phyloP scores from a whole-genome alignment of 2,113 vertebrate species.

The Leptobrachium leishanense region DNA sequence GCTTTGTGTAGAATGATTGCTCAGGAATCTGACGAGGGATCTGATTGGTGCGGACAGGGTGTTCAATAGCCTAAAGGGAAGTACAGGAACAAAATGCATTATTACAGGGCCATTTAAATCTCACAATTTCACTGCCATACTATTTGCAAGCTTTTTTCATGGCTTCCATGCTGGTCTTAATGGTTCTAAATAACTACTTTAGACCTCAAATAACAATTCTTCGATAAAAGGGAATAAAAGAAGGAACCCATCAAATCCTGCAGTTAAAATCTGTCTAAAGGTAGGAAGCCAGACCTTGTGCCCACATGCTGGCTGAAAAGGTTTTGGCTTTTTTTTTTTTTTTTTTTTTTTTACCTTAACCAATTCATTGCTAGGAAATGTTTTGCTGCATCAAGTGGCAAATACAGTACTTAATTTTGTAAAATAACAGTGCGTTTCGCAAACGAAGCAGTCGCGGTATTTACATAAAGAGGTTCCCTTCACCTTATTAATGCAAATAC shows the following conservation, averaged over 20 bases:
- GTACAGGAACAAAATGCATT: constrained; percentile 7
- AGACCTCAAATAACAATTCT: constrained; percentile 42
- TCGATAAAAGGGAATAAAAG: constrained; percentile 41
- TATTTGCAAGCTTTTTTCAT: constrained; percentile 31
- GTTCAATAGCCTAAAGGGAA: constrained; percentile 84
- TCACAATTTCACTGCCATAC: constrained; percentile 25
- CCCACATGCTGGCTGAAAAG: neutral
- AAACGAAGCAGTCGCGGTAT: too few species aligned
- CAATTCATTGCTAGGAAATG: neutral
- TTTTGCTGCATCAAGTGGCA: too few species aligned
- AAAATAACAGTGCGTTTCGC: too few species aligned
- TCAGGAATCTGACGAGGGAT: constrained; percentile 97
- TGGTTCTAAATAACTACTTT: constrained; percentile 30
- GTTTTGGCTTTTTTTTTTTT: too few species aligned
- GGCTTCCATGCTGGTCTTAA: constrained; percentile 37
- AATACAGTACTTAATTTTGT: too few species aligned
- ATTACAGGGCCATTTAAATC: constrained; percentile 37
- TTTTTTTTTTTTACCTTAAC: neutral
- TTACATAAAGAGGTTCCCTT: too few species aligned
- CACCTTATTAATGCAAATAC: too few species aligned
- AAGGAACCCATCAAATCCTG: neutral
- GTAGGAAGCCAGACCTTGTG: constrained; percentile 14
- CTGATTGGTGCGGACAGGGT: constrained; percentile 96
- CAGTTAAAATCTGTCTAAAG: neutral
- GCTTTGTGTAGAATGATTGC: constrained; percentile 96